phyloP scores from a whole-genome alignment of 2,113 vertebrate species.

The Bubo bubo region DNA sequence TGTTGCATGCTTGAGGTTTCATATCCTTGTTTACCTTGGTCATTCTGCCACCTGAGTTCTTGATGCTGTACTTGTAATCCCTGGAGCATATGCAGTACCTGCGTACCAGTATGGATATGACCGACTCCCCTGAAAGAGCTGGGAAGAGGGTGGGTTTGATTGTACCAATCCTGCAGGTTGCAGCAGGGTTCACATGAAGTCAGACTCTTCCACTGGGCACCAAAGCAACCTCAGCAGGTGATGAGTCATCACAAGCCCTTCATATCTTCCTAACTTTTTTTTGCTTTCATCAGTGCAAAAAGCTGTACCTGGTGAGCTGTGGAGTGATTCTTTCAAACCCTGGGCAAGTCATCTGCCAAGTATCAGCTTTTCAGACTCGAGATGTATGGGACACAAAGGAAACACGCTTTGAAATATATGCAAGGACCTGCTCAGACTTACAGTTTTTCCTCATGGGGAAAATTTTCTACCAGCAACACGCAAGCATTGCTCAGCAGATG shows the following conservation, averaged over 20 bases:
- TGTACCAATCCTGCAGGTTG: background rate
- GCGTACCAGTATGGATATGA: background rate
- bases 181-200: background rate
- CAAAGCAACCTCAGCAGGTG: background rate
- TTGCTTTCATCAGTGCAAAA: background rate
- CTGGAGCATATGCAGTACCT: background rate
- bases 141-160: background rate
- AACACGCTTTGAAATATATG: background rate
- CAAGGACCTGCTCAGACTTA: background rate
- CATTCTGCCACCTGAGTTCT: background rate
- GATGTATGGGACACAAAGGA: background rate
- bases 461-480: background rate
- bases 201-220: background rate
- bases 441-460: background rate
- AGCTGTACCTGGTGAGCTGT: background rate
- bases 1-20: accelerated
- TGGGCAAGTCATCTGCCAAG: background rate
- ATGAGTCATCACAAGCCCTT: background rate
- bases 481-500: background rate
- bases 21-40: background rate
- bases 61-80: background rate
- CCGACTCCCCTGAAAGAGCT: background rate
- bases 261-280: background rate
- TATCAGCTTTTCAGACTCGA: background rate
- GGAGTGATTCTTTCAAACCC: background rate